Conservation (phyloP, 2,797 vertebrate genomes). For the Chelon auratus region DNA sequence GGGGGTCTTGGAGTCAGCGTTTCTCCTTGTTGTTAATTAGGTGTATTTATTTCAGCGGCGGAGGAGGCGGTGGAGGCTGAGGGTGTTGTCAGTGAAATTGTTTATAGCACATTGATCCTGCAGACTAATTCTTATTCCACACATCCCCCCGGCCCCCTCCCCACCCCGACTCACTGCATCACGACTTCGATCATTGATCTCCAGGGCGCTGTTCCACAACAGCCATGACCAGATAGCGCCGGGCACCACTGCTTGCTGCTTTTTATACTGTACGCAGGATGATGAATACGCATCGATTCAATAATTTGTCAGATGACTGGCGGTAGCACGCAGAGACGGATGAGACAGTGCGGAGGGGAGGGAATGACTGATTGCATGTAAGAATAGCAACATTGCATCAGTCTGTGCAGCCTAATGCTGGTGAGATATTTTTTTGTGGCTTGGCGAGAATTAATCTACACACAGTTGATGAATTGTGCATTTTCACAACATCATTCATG, state of each 20-base stretch:
- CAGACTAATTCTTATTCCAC: slow-evolving; percentile 64
- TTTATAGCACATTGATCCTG: slow-evolving; percentile 72
- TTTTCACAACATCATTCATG: slow-evolving; percentile 13
- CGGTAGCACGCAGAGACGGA: slow-evolving; percentile 6
- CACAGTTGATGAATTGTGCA: neutral
- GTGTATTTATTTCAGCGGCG: slow-evolving; percentile 61
- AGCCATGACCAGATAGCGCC: slow-evolving; percentile 15
- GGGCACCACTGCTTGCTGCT: slow-evolving; percentile 1
- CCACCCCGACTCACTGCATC: slow-evolving; percentile 19
- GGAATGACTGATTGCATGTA: slow-evolving; percentile 13
- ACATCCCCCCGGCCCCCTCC: neutral
- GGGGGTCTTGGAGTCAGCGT: slow-evolving; percentile 48
- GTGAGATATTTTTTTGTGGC: neutral
- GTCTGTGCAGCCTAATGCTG: neutral
- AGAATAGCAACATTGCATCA: neutral
- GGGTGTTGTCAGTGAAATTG: slow-evolving; percentile 57
- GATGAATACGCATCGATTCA: slow-evolving; percentile 7
- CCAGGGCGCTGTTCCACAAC: slow-evolving; percentile 38
- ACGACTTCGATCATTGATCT: slow-evolving; percentile 52
- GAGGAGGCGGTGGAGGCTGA: slow-evolving; percentile 8
- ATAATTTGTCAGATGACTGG: neutral
- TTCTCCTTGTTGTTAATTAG: slow-evolving; percentile 63
- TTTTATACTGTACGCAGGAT: neutral
- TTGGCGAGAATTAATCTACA: slow-evolving; percentile 6
- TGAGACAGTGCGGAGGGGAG: neutral